These are phyloP conservation scores for Tachystola acroxantha DNA, from an alignment of 2,888 invertebrate species.

Conservation along the genomic window DNA sequence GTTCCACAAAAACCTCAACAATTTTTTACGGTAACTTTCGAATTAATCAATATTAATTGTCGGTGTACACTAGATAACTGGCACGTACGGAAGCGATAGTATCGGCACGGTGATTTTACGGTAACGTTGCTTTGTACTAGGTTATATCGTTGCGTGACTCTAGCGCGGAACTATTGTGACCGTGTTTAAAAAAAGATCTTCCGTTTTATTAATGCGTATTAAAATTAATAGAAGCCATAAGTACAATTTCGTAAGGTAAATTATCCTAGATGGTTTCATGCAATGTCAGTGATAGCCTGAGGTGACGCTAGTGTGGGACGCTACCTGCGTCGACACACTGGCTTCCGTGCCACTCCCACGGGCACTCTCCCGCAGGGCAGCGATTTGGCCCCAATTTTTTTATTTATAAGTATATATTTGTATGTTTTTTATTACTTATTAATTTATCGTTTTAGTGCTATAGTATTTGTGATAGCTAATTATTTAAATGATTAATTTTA, in stretches of 20 bases:
- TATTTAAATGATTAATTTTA: no score
- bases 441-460: no score
- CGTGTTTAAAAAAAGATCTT: conserved; percentile 9
- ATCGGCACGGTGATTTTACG: conserved; percentile 16
- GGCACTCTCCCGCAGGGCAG: no score
- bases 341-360: no score
- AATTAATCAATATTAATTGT: conserved; percentile 33
- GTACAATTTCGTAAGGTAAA: background rate
- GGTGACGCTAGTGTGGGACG: no score
- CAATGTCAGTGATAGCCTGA: no score
- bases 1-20: conserved; percentile 22
- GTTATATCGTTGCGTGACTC: conserved; percentile 7
- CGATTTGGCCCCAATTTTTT: no score
- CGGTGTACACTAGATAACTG: conserved; percentile 27
- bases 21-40: conserved; percentile 32
- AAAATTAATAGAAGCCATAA: background rate
- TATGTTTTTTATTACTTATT: no score
- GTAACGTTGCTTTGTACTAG: conserved; percentile 7
- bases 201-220: conserved; percentile 3
- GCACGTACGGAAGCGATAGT: conserved; percentile 37
- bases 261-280: no score
- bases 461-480: no score
- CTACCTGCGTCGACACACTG: no score
- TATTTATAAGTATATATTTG: no score
- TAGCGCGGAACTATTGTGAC: conserved; percentile 10